Base-by-base conservation (phyloP, 1,140 invertebrate species). In the Listronotus oregonensis region DNA sequence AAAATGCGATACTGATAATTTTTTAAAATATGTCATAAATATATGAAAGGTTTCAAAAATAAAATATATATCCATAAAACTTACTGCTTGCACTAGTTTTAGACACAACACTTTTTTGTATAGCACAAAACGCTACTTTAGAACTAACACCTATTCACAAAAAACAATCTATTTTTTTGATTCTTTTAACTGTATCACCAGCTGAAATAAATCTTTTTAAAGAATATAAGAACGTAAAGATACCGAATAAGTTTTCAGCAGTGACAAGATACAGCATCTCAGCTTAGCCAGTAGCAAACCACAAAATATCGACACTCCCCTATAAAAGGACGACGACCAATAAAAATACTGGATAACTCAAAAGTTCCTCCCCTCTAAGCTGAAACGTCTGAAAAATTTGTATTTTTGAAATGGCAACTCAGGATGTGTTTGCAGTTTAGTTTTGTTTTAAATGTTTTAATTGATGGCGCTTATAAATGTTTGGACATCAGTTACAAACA, bases 141-240 rank as follows among this genome's bases (percentile, higher is more conserved):
- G 8, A 37, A 4, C 8, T 10, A 4, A 37, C 34, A 37, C 34
- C 8, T 5, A 37, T 37, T 1, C 3, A 37, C 34, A 3, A 37
- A 27, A 27, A 27, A 27, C 21, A 27, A 10, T 37, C 8, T 37
- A 10, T 37, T 37, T 37, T 9, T 37, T 37, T 12, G 34, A 5
- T 10, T 37, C 34, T 37, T 37, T 4, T 49, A 47, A 17, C 44
- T 64, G 68, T 63, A 67, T 67, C 64, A 67, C 56, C 46, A 62
- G 52, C 54, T 66, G 60, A 64, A 70, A 67, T 59, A 67, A 66
- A 63, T 52, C 21, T 54, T 8, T 52, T 43, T 43, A 69, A 67
- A 70, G 69, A 62, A 64, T 68, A 65, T 55, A 70, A 70, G 69
- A 68, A 67, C 47, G 67, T 43, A 70, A 67, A 57, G 69, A 70